Evolutionary conservation across 2,113 vertebrate genomes (phyloP).

Genomic region (Tyto alba): DNA sequence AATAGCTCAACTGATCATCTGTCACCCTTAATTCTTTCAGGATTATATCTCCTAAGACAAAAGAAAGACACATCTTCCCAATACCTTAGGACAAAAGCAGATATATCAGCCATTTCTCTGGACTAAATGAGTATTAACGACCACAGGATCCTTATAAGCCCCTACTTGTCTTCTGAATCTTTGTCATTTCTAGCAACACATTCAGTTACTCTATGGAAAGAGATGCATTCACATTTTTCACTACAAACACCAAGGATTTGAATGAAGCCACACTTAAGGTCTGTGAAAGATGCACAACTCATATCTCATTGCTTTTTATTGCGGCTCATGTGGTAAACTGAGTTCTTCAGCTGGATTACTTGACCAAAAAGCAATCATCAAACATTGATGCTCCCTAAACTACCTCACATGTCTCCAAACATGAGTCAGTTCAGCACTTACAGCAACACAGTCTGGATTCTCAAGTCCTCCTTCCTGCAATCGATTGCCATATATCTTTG

Average conservation of each 20-base stretch:
- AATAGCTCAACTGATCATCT: neutral
- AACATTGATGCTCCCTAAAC: neutral
- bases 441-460: neutral
- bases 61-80: neutral
- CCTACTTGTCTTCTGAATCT: neutral
- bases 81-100: neutral
- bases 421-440: accelerated
- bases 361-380: neutral
- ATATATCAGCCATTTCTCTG: neutral
- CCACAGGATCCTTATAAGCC: neutral
- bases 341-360: neutral
- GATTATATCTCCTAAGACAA: neutral
- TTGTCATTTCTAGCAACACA: neutral
- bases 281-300: neutral
- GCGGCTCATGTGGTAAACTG: neutral
- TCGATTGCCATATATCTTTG: neutral
- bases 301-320: neutral
- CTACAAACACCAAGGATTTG: neutral
- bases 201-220: neutral
- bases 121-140: neutral
- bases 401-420: neutral
- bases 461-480: neutral
- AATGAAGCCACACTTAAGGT: neutral
- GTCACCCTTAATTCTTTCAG: neutral
- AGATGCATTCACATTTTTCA: neutral